These are phyloP conservation scores for Mus caroli DNA, from an alignment of 2,797 vertebrate species.

Conservation along the genomic window DNA sequence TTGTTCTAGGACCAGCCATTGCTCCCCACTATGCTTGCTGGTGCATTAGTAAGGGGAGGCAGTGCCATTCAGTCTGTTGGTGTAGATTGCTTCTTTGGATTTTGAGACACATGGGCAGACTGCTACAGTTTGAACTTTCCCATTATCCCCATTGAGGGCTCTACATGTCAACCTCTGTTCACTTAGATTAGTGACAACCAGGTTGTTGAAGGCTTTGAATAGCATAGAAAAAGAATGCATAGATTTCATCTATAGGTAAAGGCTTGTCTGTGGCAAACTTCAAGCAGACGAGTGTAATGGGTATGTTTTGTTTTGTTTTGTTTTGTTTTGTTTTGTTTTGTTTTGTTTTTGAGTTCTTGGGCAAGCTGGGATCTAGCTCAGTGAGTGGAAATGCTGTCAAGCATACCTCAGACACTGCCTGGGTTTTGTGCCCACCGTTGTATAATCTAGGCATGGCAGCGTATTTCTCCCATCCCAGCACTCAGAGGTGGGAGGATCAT, in stretches of 20 bases:
- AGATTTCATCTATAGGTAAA: slow-evolving; percentile 39
- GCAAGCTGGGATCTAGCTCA: not conserved
- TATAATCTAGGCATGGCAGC: not conserved
- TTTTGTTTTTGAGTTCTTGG: not conserved
- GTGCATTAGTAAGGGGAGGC: not conserved
- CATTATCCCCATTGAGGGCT: not conserved
- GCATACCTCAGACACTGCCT: not conserved
- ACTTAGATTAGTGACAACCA: not conserved
- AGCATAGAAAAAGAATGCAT: slow-evolving; percentile 6
- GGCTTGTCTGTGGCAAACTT: not conserved
- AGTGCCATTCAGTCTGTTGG: not conserved
- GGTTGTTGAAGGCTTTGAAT: not conserved
- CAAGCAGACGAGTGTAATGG: not conserved
- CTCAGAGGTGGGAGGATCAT: not conserved
- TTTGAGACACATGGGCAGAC: not conserved
- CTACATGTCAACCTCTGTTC: not conserved
- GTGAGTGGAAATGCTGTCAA: not conserved
- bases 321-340: not conserved
- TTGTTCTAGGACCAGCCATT: not conserved
- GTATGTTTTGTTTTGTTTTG: slow-evolving; percentile 20
- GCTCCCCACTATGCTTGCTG: not conserved
- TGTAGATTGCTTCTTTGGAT: not conserved
- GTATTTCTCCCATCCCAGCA: not conserved
- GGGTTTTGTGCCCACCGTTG: not conserved
- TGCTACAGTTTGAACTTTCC: not conserved